These are phyloP conservation scores for Cataglyphis altisquamis DNA, from an alignment of 2,888 invertebrate genomes.

Conservation along the genomic window DNA sequence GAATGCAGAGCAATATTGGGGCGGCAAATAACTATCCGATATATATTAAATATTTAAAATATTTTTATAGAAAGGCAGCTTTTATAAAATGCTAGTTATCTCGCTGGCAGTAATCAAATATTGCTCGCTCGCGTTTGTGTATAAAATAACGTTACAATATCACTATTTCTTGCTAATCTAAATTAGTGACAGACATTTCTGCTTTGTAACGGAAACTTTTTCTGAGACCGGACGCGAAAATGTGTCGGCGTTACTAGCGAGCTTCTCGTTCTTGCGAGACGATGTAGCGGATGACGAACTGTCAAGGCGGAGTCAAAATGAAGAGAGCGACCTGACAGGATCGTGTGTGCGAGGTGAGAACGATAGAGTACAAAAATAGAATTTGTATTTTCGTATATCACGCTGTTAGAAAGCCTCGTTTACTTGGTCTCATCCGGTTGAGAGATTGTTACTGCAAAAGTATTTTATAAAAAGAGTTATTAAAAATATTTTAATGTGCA, in stretches of 20 bases:
- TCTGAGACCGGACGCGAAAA: slow-evolving; percentile 69
- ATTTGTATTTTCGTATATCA: slow-evolving; percentile 73
- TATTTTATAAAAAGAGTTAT: slow-evolving; percentile 22
- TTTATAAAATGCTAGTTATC: neutral
- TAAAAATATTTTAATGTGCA: neutral
- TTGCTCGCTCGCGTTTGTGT: neutral
- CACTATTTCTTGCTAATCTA: slow-evolving; percentile 38
- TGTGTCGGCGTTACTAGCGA: slow-evolving; percentile 72
- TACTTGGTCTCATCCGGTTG: slow-evolving; percentile 36
- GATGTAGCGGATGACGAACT: slow-evolving; percentile 81
- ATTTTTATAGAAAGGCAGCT: neutral
- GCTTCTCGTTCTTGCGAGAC: slow-evolving; percentile 75
- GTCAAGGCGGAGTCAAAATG: slow-evolving; percentile 81
- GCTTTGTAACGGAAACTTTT: slow-evolving; percentile 62
- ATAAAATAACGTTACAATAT: slow-evolving; percentile 16
- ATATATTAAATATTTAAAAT: slow-evolving; percentile 8
- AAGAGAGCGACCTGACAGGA: slow-evolving; percentile 81
- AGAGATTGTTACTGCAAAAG: slow-evolving; percentile 23
- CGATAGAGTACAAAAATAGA: slow-evolving; percentile 82
- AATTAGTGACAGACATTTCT: slow-evolving; percentile 58
- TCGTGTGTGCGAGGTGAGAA: slow-evolving; percentile 79
- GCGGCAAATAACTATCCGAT: slow-evolving; percentile 44
- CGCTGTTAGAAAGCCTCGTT: slow-evolving; percentile 40
- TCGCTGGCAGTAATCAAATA: neutral
- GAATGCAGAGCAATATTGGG: slow-evolving; percentile 41